Evolutionary conservation across 2,797 vertebrate species (phyloP).

Genomic region (Glossophaga mutica): DNA sequence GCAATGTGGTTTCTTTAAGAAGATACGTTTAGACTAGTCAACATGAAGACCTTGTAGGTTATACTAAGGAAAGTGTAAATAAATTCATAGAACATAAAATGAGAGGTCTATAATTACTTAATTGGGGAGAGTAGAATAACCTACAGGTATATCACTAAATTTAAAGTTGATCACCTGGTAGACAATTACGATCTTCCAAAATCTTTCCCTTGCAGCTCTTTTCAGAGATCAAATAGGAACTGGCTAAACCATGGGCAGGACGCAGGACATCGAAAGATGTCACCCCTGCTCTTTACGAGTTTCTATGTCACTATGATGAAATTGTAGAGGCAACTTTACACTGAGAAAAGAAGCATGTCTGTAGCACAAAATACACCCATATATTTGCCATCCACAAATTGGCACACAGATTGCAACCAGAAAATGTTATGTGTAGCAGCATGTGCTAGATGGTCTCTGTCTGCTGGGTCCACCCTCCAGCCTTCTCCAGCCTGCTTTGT

Average conservation of each 20-base stretch:
- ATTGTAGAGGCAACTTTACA: not conserved
- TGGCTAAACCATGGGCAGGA: not conserved
- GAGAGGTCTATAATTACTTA: slow-evolving; percentile 28
- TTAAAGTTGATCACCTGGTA: not conserved
- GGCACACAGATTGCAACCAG: not conserved
- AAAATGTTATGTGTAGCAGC: not conserved
- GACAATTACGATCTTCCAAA: not conserved
- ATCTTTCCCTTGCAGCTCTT: not conserved
- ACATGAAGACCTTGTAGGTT: slow-evolving; percentile 4
- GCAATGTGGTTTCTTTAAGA: not conserved
- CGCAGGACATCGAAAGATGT: not conserved
- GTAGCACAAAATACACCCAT: not conserved
- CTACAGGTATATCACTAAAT: not conserved
- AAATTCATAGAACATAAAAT: slow-evolving; percentile 18
- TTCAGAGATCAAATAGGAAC: not conserved
- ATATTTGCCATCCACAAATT: not conserved
- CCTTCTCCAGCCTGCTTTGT: not conserved
- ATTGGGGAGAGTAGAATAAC: slow-evolving; percentile 8
- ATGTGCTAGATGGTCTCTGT: not conserved
- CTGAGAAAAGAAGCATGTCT: not conserved
- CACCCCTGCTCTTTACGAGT: not conserved
- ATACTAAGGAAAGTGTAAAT: slow-evolving; percentile 47
- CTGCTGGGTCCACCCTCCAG: not conserved
- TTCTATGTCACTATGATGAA: not conserved
- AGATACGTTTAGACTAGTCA: not conserved